These are phyloP conservation scores for Drosophila mojavensis DNA, from an alignment of 1,140 invertebrate species.

Conservation along the genomic window DNA sequence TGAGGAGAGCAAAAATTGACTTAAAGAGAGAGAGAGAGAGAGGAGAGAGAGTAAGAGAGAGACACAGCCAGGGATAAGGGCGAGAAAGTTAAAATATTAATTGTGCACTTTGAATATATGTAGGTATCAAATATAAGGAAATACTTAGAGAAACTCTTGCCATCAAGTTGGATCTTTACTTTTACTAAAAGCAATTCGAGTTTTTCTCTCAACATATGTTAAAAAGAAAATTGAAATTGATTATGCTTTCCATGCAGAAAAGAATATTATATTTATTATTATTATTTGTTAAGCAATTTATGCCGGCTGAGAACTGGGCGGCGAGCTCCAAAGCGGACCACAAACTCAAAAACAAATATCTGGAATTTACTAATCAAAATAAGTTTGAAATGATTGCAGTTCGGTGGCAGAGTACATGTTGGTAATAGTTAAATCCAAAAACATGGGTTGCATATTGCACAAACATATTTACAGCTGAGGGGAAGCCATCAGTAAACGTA, in stretches of 20 bases:
- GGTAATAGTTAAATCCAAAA: slow-evolving; percentile 53
- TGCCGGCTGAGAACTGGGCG: background rate
- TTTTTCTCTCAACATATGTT: slow-evolving; percentile 5
- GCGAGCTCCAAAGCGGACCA: background rate
- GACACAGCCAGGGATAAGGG: too few relatives aligned
- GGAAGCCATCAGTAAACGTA: slow-evolving; percentile 54
- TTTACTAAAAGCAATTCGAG: slow-evolving; percentile 13
- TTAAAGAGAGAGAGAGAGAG: slow-evolving; percentile 59
- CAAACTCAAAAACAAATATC: slow-evolving; percentile 1
- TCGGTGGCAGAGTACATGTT: slow-evolving; percentile 28
- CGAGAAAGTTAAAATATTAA: slow-evolving; percentile 37
- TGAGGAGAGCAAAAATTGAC: slow-evolving; percentile 51
- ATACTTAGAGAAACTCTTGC: slow-evolving; percentile 23
- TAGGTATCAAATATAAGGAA: slow-evolving; percentile 5
- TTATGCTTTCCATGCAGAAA: slow-evolving; percentile 28
- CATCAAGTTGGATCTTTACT: slow-evolving; percentile 23
- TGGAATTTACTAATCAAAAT: background rate
- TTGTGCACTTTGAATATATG: slow-evolving; percentile 49
- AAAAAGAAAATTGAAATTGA: slow-evolving; percentile 25
- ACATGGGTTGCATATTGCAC: slow-evolving; percentile 75
- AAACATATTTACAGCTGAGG: slow-evolving; percentile 80
- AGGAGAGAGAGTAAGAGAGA: slow-evolving; percentile 54
- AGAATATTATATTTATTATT: slow-evolving; percentile 2
- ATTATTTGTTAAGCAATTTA: slow-evolving; percentile 9
- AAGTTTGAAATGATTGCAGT: slow-evolving; percentile 1